Evolutionary conservation across 2,797 vertebrate genomes (phyloP).

Genomic region (Danio choprae): DNA sequence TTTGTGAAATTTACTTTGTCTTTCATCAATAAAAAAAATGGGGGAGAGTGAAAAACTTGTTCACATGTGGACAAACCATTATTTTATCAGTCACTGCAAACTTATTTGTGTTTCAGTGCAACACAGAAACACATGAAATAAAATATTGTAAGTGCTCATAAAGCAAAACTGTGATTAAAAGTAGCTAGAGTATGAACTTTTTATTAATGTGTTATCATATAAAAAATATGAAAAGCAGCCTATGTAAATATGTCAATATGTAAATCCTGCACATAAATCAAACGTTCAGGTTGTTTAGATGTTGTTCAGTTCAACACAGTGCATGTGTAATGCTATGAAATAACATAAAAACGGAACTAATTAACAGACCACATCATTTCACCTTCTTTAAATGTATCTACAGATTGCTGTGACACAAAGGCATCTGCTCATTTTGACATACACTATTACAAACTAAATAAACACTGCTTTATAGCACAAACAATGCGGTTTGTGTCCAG

Average conservation of each 20-base stretch:
- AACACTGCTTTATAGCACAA: background rate
- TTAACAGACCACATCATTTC: background rate
- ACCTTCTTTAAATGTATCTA: background rate
- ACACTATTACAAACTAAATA: background rate
- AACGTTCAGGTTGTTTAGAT: background rate
- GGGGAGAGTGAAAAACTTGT: background rate
- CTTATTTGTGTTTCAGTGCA: too few relatives aligned
- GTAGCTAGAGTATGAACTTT: background rate
- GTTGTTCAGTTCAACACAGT: background rate
- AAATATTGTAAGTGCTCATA: background rate
- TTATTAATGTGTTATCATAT: background rate
- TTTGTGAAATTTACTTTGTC: too few relatives aligned
- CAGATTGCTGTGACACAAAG: background rate
- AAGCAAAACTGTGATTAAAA: background rate
- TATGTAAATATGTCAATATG: constrained; percentile 27
- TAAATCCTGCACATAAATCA: constrained; percentile 20
- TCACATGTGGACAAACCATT: background rate
- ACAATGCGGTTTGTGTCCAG: background rate
- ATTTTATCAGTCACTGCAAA: background rate
- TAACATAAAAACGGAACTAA: background rate
- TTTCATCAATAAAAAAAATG: background rate
- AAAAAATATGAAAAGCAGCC: background rate
- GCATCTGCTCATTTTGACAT: background rate
- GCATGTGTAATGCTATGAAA: background rate
- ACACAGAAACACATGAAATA: background rate